Conservation (phyloP, 2,797 vertebrate genomes). For the Sardinella longiceps region DNA sequence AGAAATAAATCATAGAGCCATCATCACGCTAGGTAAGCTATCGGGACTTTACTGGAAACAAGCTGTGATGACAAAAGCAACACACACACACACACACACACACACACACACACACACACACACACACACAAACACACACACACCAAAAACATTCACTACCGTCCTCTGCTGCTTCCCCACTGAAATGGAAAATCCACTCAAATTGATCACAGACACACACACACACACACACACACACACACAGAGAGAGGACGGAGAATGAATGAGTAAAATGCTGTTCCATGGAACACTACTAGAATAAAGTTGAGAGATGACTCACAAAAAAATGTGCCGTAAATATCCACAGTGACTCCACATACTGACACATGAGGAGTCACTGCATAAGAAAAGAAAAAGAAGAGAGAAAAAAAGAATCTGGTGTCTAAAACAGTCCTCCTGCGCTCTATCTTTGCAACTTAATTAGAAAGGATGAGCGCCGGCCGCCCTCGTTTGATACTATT, state of each 20-base stretch:
- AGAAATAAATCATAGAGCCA: neutral
- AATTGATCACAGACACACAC: neutral
- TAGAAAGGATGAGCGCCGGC: constrained; percentile 45
- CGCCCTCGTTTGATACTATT: constrained; percentile 56
- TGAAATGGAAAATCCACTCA: neutral
- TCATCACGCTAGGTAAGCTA: neutral
- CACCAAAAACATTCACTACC: neutral
- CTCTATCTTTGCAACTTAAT: constrained; percentile 57
- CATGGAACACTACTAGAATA: neutral
- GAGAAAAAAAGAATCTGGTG: constrained; percentile 11
- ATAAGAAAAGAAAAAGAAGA: no score
- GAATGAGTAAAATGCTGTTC: neutral
- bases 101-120: neutral
- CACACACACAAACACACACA: neutral
- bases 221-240: neutral
- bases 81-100: neutral
- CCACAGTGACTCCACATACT: constrained; percentile 12
- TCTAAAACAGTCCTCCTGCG: constrained; percentile 49
- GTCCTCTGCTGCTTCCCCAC: neutral
- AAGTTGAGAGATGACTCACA: constrained; percentile 30
- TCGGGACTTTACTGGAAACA: neutral
- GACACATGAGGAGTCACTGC: constrained; percentile 14
- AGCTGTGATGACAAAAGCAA: neutral
- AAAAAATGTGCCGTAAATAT: constrained; percentile 18
- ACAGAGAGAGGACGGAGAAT: neutral